Evolutionary conservation across 2,888 invertebrate species (phyloP).

Genomic region (Sinodicranocentrus sp.): DNA sequence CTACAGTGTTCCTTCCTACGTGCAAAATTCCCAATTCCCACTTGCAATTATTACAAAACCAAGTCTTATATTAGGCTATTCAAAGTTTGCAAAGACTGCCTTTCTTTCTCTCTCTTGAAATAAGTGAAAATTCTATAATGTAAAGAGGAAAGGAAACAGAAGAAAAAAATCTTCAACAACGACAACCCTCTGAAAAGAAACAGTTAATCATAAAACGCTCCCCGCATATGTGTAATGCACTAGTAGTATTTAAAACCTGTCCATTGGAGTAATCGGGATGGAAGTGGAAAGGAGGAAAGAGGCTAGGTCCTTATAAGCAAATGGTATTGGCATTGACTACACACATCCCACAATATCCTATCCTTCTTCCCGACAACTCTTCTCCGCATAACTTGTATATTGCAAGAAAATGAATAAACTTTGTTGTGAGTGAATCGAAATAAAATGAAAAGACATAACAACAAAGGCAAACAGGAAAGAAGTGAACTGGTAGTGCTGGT

Average conservation of each 20-base stretch:
- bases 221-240: neutral
- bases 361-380: neutral
- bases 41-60: no score
- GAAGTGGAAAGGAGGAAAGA: slow-evolving; percentile 9
- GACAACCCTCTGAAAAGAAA: neutral
- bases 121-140: no score
- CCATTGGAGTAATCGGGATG: neutral
- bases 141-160: no score
- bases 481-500: slow-evolving; percentile 24
- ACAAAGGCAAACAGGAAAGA: slow-evolving; percentile 35
- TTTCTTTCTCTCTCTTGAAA: no score
- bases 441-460: slow-evolving; percentile 23
- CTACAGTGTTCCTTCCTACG: no score
- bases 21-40: no score
- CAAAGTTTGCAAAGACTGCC: no score
- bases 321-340: no score
- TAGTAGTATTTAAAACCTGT: slow-evolving; percentile 27
- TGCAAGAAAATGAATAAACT: neutral
- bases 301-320: neutral
- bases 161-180: no score
- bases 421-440: slow-evolving; percentile 3
- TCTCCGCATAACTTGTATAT: slow-evolving; percentile 1
- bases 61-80: no score
- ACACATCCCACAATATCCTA: neutral
- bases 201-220: slow-evolving; percentile 23